Evolutionary conservation across 2,113 vertebrate species (phyloP), one percentile per base, ranked within the genome.

Genomic region (Cairina moschata): DNA sequence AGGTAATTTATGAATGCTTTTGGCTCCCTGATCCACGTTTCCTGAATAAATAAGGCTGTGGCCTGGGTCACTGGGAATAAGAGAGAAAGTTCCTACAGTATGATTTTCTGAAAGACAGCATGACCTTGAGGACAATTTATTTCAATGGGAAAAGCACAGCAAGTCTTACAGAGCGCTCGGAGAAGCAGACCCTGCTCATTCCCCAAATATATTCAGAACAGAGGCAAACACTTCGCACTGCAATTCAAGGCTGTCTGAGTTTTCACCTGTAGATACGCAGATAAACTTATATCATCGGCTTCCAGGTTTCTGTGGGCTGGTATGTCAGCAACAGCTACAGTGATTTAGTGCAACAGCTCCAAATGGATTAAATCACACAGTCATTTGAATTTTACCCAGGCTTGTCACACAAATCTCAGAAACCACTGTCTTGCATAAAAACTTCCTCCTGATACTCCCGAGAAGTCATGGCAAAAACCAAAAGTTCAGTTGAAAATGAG

Each of bases 381-480:
- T 97, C 96, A 98, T 98, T 97, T 97, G 97, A 97, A 98, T 98
- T 97, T 98, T 97, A 98, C 95, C 96, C 62, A 84, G 97, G 88
- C 98, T 97, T 97, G 97, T 97, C 97, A 96, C 96, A 98, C 97
- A 98, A 97, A 97, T 98, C 98, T 98, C 95, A 86, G 95, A 97
- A 98, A 97, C 96, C 95, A 97, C 97, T 79, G 96, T 95, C 97
- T 97, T 95, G 97, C 95, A 95, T 96, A 97, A 98, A 97, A 97
- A 95, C 97, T 97, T 97, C 95, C 95, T 95, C 86, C 95, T 28
- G 74, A 91, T 88, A 82, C 96, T 96, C 76, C 85, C 54, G 83
- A 94, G 83, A 78, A 97, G 82, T 92, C 92, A 89, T 69, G 59
- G 89, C 85, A 91, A 18, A 66, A 93, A 66, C 85, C 81, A 73